Conservation (phyloP, 2,113 vertebrate genomes). For the Copsychus sechellarum region DNA sequence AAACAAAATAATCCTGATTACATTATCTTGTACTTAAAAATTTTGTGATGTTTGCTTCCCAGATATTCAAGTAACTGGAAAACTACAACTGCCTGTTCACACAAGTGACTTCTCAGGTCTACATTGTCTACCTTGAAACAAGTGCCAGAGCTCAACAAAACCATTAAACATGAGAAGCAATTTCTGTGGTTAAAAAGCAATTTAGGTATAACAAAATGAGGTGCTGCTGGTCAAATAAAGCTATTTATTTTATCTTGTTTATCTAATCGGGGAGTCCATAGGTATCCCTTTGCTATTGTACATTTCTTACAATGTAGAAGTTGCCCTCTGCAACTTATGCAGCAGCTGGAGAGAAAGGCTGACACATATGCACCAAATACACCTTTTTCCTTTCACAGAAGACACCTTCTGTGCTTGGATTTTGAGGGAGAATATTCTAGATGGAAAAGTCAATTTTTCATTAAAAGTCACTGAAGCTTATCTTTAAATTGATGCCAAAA, state of each 20-base stretch:
- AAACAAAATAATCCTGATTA: neutral
- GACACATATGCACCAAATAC: neutral
- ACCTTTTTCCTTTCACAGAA: neutral
- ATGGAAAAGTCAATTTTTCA: conserved; percentile 11
- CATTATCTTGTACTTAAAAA: neutral
- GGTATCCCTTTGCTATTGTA: neutral
- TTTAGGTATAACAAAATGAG: neutral
- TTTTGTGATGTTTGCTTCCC: neutral
- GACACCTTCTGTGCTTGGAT: neutral
- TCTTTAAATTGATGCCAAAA: conserved; percentile 18
- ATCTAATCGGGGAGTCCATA: neutral
- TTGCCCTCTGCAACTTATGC: neutral
- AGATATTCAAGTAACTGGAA: neutral
- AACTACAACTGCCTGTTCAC: neutral
- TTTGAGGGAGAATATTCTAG: neutral
- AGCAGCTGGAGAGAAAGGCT: neutral
- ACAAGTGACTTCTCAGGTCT: neutral
- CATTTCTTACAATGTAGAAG: neutral
- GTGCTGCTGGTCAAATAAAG: neutral
- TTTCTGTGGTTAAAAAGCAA: neutral
- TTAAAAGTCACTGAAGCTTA: conserved; percentile 35
- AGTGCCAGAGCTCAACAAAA: neutral
- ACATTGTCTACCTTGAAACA: neutral
- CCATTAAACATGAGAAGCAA: neutral
- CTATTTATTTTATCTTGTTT: neutral